Base-by-base conservation (phyloP, 1,140 invertebrate genomes). In the Drosophila murphyi region DNA sequence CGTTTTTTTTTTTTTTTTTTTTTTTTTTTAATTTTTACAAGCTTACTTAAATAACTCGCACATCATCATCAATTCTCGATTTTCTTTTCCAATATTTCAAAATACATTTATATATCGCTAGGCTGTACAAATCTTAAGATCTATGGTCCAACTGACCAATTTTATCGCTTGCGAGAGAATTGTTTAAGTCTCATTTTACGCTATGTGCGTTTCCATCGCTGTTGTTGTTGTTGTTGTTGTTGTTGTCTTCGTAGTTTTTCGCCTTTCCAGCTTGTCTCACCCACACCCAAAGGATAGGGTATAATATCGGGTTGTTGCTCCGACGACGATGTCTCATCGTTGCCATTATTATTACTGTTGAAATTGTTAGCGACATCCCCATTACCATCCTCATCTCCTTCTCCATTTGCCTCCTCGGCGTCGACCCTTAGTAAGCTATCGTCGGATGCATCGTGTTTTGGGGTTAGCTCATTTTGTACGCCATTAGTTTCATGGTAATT, bases 231-330 rank as follows among this genome's bases (percentile, higher is more conserved):
- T 31, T 73, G 51, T 28, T 73, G 20, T 43, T 80, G 56, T 8
- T 76, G 55, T 41, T 77, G 63, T 51, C 68, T 62, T 32, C 54
- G 73, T 8, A 76, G 76, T 39, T 79, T 82, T 51, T 76, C 81
- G 61, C 67, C 65, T 56, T 80, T 78, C 85, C 81, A 85, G 65
- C 78, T 89, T 52, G 73, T 81, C 60, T 83, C 80, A 57, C 80
- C 87, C 63, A 83, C 80, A 48, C 88, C 72, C 51, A 82, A 54
- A 39, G 90, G 90, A 85, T 91, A 91, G 54, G 90, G 90, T 81
- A 91, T 91, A 5, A 91, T 91, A 64, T 91, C 90, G 34, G 90
- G 90, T 55, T 91, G 90, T 57, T 79, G 78, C 76, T 91, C 90
- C 57, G 82, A 67, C 12, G 83, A 88, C 41, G 78, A 79, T 65